Percentiles rank a stretch among this genome's conserved stretches.
Conservation (phyloP, 2,888 invertebrate species). For the Scrobipalpa costella region DNA sequence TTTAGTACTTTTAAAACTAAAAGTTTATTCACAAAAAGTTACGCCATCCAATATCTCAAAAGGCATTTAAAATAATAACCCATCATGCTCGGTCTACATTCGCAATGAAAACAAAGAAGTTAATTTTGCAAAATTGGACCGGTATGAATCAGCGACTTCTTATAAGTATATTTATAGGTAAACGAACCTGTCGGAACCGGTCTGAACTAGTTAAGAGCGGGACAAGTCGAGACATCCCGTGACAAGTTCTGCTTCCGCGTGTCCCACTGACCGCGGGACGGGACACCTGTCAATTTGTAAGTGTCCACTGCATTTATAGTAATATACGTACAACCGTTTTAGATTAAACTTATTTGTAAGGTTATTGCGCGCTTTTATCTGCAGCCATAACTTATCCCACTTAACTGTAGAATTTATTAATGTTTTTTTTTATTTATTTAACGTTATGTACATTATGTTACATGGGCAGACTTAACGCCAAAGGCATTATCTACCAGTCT, state of each 20-base stretch:
- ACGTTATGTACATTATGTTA: too few species aligned
- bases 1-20: too few species aligned
- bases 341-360: not conserved
- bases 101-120: not conserved
- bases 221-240: not conserved
- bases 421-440: too few species aligned
- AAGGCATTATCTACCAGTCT: too few species aligned
- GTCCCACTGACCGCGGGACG: constrained; percentile 43
- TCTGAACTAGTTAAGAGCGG: not conserved
- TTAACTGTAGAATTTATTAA: too few species aligned
- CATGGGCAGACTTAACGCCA: too few species aligned
- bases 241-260: constrained; percentile 42
- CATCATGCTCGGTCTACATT: too few species aligned
- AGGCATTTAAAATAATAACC: too few species aligned
- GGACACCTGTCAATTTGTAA: constrained; percentile 1
- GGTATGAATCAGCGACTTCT: not conserved
- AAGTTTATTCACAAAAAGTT: too few species aligned
- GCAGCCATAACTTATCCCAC: not conserved
- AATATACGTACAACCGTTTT: not conserved
- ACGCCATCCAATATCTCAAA: too few species aligned
- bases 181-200: not conserved
- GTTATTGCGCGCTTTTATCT: not conserved
- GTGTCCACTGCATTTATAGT: not conserved
- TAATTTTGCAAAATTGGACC: not conserved
- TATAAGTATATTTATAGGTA: not conserved